Evolutionary conservation across 2,797 vertebrate genomes (phyloP).

Genomic region (Thamnophis elegans): DNA sequence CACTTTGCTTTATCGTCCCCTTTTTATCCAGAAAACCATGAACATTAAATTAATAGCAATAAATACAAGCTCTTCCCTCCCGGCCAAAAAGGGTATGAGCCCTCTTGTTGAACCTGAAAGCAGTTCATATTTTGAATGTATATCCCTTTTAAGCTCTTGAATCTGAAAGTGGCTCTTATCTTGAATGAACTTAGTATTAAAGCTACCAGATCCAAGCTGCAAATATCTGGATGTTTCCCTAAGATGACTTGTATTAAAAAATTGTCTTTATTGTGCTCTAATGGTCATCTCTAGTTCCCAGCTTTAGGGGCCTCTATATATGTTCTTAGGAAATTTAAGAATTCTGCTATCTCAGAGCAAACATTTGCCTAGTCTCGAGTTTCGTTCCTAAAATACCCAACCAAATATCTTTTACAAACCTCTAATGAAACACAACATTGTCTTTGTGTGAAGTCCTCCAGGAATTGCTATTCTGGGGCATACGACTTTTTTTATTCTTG

Average conservation of each 20-base stretch:
- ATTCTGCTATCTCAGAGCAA: background rate
- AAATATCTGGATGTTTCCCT: background rate
- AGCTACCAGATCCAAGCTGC: background rate
- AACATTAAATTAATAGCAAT: background rate
- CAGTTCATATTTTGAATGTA: background rate
- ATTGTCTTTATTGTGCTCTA: background rate
- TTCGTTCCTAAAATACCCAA: background rate
- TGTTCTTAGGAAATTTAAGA: background rate
- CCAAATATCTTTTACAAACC: background rate
- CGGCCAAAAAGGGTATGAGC: background rate
- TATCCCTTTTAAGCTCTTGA: background rate
- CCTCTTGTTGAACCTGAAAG: background rate
- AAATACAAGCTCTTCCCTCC: background rate
- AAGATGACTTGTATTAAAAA: background rate
- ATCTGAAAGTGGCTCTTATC: background rate
- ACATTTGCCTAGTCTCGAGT: background rate
- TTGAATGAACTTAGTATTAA: background rate
- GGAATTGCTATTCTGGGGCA: background rate
- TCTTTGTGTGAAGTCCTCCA: background rate
- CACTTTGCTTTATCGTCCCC: background rate
- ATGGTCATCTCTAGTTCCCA: background rate
- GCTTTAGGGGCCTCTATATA: background rate
- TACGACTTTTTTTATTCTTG: background rate
- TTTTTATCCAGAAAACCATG: background rate
- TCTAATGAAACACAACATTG: background rate